Evolutionary conservation across 2,113 vertebrate species (phyloP).

Genomic region (Fukomys damarensis): DNA sequence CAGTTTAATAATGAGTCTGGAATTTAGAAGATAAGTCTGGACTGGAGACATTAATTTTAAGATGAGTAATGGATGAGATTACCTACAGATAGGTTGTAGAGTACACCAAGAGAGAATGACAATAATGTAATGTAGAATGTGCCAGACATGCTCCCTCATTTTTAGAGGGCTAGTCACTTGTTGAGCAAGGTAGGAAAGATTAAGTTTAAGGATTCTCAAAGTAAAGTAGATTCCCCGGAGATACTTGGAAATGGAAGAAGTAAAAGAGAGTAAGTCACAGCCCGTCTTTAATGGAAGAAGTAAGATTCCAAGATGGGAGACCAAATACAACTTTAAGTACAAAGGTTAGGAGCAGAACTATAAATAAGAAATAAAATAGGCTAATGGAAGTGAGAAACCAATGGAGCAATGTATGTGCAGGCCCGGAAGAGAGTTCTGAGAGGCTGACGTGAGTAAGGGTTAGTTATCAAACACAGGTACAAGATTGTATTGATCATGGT

Average conservation of each 20-base stretch:
- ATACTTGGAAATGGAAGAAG: neutral
- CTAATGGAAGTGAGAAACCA: constrained; percentile 8
- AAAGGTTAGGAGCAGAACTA: neutral
- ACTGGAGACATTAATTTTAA: constrained; percentile 39
- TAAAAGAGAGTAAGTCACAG: neutral
- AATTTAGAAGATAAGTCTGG: constrained; percentile 36
- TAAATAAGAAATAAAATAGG: neutral
- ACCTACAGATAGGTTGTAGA: neutral
- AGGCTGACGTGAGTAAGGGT: neutral
- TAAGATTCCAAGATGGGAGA: neutral
- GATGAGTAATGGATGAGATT: neutral
- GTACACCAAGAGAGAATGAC: neutral
- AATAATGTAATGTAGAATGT: neutral
- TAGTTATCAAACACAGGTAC: neutral
- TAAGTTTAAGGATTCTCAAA: constrained; percentile 1
- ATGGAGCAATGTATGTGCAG: neutral
- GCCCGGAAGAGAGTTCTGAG: neutral
- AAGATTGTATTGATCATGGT: neutral
- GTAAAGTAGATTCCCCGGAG: neutral
- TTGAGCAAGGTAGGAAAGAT: constrained; percentile 8
- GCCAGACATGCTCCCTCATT: neutral
- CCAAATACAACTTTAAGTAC: neutral
- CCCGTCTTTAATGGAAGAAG: neutral
- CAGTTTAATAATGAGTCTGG: neutral
- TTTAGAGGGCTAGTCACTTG: neutral